Percentiles rank a stretch among this genome's conserved stretches.
These are phyloP conservation scores for Lobophora halterata DNA, from an alignment of 2,888 invertebrate genomes.

Conservation along the genomic window DNA sequence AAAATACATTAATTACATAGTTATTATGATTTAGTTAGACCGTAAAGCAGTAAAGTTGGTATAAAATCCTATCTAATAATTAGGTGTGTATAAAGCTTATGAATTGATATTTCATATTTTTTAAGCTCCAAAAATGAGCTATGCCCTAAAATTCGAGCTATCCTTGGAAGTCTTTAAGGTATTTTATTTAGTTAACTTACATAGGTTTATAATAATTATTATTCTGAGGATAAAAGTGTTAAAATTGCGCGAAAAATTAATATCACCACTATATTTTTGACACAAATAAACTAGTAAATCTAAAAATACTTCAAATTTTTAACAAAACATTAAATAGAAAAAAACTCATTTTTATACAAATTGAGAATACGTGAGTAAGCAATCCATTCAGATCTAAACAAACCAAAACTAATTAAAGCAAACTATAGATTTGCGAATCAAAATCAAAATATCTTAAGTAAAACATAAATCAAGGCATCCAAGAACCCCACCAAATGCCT, in stretches of 20 bases:
- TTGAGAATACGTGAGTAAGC: constrained; percentile 19
- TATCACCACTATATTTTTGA: background rate
- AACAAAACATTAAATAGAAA: constrained; percentile 1
- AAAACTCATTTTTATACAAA: constrained; percentile 12
- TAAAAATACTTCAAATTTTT: constrained; percentile 3
- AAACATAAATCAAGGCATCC: constrained; percentile 17
- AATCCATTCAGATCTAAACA: constrained; percentile 52
- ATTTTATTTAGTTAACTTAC: constrained; percentile 7
- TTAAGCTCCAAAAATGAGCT: constrained; percentile 22
- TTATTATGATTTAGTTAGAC: constrained; percentile 56
- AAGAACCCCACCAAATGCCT: constrained; percentile 37
- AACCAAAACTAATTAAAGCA: constrained; percentile 16
- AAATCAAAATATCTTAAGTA: constrained; percentile 5
- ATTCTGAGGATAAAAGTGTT: too few species aligned
- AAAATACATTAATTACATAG: constrained; percentile 53
- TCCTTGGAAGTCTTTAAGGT: constrained; percentile 53
- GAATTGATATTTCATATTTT: constrained; percentile 16
- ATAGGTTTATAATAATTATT: too few species aligned
- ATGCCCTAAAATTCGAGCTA: constrained; percentile 47
- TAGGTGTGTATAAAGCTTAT: constrained; percentile 23
- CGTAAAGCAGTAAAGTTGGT: constrained; percentile 31
- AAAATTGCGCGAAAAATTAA: constrained; percentile 8
- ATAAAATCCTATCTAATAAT: constrained; percentile 25
- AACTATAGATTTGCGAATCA: constrained; percentile 19
- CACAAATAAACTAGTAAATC: constrained; percentile 10